Percentiles rank a stretch among this genome's conserved stretches.
Evolutionary conservation across 2,113 vertebrate species (phyloP).

Genomic region (Sisor rabdophorus): DNA sequence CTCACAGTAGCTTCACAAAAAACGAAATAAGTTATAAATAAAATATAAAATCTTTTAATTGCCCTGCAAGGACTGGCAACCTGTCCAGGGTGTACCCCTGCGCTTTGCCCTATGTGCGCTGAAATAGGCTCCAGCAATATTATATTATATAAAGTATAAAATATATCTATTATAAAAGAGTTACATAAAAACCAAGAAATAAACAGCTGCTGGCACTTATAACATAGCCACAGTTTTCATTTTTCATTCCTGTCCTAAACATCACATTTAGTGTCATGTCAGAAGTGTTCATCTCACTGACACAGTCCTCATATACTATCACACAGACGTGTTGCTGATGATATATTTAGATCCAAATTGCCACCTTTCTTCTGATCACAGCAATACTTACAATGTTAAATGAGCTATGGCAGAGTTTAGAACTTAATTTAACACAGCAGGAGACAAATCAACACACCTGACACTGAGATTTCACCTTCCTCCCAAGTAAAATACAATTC

Average conservation of each 20-base stretch:
- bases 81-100: too few relatives aligned
- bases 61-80: too few relatives aligned
- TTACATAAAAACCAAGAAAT: too few relatives aligned
- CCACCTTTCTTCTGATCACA: neutral
- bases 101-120: too few relatives aligned
- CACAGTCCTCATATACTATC: neutral
- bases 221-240: too few relatives aligned
- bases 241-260: neutral
- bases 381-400: neutral
- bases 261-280: neutral
- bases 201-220: too few relatives aligned
- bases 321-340: neutral
- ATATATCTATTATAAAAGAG: too few relatives aligned
- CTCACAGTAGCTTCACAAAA: too few relatives aligned
- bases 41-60: too few relatives aligned
- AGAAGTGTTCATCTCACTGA: neutral
- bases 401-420: neutral
- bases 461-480: neutral
- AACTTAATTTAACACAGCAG: neutral
- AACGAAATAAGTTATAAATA: too few relatives aligned
- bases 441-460: neutral
- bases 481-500: neutral
- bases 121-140: too few relatives aligned
- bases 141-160: too few relatives aligned
- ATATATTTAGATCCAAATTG: neutral